These are phyloP conservation scores for Sebastes wilsoni DNA, from an alignment of 2,797 vertebrate genomes.

Conservation along the genomic window DNA sequence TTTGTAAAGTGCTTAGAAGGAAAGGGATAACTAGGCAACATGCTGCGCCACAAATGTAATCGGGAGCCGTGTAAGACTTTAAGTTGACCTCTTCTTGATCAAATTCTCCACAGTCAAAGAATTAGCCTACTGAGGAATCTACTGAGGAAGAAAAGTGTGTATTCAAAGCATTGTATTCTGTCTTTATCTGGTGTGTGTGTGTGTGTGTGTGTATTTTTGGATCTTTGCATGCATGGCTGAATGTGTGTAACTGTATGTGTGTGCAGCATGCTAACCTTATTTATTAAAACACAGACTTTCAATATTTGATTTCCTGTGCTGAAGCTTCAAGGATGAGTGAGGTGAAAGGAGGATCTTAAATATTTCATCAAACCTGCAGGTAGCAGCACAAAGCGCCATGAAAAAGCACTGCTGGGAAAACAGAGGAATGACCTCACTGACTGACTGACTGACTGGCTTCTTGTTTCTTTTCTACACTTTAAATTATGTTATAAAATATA, in stretches of 20 bases:
- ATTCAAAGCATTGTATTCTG: neutral
- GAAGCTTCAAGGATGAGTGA: constrained; percentile 30
- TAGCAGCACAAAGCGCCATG: constrained; percentile 5
- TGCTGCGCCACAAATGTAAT: constrained; percentile 24
- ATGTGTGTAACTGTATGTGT: neutral
- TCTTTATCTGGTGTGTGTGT: neutral
- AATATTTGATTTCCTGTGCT: constrained; percentile 61
- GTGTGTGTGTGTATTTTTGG: neutral
- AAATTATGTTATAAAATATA: neutral
- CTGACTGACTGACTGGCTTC: neutral
- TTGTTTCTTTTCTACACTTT: neutral
- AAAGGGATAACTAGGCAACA: constrained; percentile 8
- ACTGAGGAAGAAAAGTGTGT: neutral
- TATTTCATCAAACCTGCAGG: constrained; percentile 63
- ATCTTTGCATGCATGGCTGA: constrained; percentile 12
- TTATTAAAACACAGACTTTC: constrained; percentile 43
- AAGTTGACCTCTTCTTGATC: neutral
- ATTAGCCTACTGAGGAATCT: neutral
- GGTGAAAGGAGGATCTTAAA: constrained; percentile 47
- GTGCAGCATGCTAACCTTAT: constrained; percentile 22
- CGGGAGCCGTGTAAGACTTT: neutral
- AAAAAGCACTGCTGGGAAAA: constrained; percentile 1
- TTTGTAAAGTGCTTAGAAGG: neutral
- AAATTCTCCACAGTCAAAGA: neutral
- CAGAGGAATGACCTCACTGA: neutral